Percentiles rank a stretch among this genome's conserved stretches.
Conservation (phyloP, 2,888 invertebrate species). For the Perdita meconis region DNA sequence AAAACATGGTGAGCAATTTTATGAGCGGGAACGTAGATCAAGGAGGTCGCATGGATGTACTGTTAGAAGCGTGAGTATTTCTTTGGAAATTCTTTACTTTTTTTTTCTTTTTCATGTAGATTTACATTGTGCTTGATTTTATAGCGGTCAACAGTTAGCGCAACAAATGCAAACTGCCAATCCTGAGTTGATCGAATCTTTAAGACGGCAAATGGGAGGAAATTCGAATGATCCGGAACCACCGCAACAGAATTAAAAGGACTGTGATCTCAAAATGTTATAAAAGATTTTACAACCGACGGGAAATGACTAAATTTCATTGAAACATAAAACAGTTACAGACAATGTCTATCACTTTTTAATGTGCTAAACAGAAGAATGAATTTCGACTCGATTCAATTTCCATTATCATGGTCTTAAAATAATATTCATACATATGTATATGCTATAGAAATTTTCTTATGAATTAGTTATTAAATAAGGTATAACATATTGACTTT, state of each 20-base stretch:
- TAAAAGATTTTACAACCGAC: slow-evolving; percentile 21
- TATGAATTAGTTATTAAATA: slow-evolving; percentile 41
- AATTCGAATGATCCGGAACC: slow-evolving; percentile 79
- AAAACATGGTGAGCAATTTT: slow-evolving; percentile 89
- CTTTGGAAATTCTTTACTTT: not conserved
- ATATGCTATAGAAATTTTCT: slow-evolving; percentile 42
- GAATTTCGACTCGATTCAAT: slow-evolving; percentile 28
- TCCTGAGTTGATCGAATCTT: slow-evolving; percentile 92
- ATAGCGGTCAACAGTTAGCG: slow-evolving; percentile 92
- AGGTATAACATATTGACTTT: slow-evolving; percentile 17
- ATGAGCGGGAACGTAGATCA: slow-evolving; percentile 83
- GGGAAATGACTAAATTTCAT: slow-evolving; percentile 34
- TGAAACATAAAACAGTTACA: slow-evolving; percentile 34
- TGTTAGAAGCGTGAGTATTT: slow-evolving; percentile 85
- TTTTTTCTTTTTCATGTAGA: not conserved
- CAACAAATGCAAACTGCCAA: slow-evolving; percentile 93
- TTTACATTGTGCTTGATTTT: slow-evolving; percentile 76
- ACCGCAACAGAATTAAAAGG: slow-evolving; percentile 77
- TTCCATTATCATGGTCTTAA: slow-evolving; percentile 40
- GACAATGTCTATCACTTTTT: slow-evolving; percentile 45
- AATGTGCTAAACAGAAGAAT: slow-evolving; percentile 28
- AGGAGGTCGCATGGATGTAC: slow-evolving; percentile 83
- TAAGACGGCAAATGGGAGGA: slow-evolving; percentile 87
- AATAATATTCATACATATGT: slow-evolving; percentile 34
- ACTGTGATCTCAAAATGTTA: slow-evolving; percentile 25